Percentiles rank a stretch among this genome's conserved stretches.
These are phyloP conservation scores for Horisme vitalbata DNA, from an alignment of 2,888 invertebrate genomes.

Conservation along the genomic window DNA sequence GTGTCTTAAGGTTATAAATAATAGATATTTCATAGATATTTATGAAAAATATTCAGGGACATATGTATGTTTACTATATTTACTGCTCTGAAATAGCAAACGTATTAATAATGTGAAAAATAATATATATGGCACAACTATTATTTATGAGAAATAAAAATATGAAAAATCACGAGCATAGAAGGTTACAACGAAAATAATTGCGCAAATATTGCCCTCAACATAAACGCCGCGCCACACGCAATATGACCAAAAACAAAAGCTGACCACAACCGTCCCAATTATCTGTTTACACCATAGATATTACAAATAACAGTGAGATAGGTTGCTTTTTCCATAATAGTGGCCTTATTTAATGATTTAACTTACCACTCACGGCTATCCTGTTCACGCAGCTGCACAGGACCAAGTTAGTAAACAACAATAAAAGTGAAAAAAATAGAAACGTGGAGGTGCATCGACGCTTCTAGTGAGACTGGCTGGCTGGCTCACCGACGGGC, in stretches of 20 bases:
- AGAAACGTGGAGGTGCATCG: conserved; percentile 54
- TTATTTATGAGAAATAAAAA: not conserved
- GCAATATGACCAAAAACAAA: conserved; percentile 58
- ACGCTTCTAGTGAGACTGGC: conserved; percentile 61
- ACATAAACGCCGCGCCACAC: conserved; percentile 36
- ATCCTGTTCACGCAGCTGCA: conserved; percentile 63
- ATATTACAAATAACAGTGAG: conserved; percentile 13
- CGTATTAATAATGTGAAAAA: no score
- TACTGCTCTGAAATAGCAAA: no score
- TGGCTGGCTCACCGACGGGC: conserved; percentile 6
- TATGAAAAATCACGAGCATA: conserved; percentile 1
- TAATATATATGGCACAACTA: not conserved
- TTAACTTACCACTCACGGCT: conserved; percentile 68
- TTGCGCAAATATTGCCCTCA: conserved; percentile 44
- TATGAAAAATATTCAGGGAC: no score
- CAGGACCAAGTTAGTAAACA: conserved; percentile 70
- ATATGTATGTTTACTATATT: no score
- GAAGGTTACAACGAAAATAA: conserved; percentile 17
- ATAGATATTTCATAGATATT: no score
- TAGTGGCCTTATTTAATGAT: conserved; percentile 59
- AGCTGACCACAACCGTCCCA: conserved; percentile 46
- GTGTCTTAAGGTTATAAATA: no score
- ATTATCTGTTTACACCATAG: conserved; percentile 58
- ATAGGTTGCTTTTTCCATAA: conserved; percentile 40
- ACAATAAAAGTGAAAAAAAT: conserved; percentile 25